Base-by-base conservation (phyloP, 2,113 vertebrate genomes). In the Callocephalon fimbriatum region DNA sequence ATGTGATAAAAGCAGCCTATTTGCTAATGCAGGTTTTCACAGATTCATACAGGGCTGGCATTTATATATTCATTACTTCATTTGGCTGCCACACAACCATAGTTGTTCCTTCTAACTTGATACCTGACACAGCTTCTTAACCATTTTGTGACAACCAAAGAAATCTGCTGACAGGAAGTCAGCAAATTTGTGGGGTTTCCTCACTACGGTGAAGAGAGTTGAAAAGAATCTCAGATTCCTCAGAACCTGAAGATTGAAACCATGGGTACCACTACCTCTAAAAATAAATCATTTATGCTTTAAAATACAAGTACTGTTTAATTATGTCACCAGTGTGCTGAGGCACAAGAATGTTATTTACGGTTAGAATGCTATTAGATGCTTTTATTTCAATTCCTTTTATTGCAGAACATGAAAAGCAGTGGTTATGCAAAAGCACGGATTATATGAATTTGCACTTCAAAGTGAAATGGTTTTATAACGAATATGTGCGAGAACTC, bases 361-460 rank as follows among this genome's bases (percentile, higher is more conserved):
- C 76, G 83, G 65, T 94, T 90, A 80, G 86, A 93, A 81, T 3
- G 26, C 85, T 91, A 92, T 97, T 97, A 95, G 97, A 80, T 94
- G 83, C 74, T 96, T 96, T 95, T 94, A 90, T 96, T 96, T 95
- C 97, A 58, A 97, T 50, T 97, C 85, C 70, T 97, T 99, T 94
- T 98, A 38, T 98, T 97, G 97, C 97, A 99, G 99, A 99, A 97
- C 99, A 99, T 45, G 99, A 99, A 68, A 99, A 99, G 96, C 99
- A 99, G 74, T 98, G 98, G 78, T 98, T 99, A 98, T 99, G 99
- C 98, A 99, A 99, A 98, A 99, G 99, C 97, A 99, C 99, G 1
- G 99, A 99, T 98, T 99, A 99, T 97, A 99, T 99, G 99, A 99
- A 99, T 98, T 98, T 99, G 98, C 99, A 99, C 98, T 99, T 99